phyloP scores from a whole-genome alignment of 2,888 invertebrate species.

The Limnephilus lunatus region DNA sequence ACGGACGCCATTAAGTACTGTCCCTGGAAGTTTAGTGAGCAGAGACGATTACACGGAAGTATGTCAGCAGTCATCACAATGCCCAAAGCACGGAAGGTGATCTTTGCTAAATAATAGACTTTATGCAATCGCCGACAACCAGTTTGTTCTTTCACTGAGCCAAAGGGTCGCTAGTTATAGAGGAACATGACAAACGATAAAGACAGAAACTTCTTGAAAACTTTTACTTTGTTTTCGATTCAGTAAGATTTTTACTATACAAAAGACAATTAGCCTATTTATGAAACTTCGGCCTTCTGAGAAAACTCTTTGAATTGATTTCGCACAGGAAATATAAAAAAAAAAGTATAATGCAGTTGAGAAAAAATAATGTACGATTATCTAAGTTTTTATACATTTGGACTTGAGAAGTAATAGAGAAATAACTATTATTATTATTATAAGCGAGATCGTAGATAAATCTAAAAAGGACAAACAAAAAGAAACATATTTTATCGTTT shows the following conservation, averaged over 20 bases:
- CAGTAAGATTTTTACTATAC: too few relatives aligned
- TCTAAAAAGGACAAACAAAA: not conserved
- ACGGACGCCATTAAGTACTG: conserved; percentile 14
- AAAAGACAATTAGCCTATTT: too few relatives aligned
- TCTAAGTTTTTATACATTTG: too few relatives aligned
- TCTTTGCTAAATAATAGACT: conserved; percentile 25
- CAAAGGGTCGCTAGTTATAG: not conserved
- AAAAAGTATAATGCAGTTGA: too few relatives aligned
- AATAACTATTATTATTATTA: not conserved
- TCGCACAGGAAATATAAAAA: too few relatives aligned
- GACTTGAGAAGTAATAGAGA: too few relatives aligned
- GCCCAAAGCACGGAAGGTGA: conserved; percentile 15
- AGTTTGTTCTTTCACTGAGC: not conserved
- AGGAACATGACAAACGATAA: not conserved
- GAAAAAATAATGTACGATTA: too few relatives aligned
- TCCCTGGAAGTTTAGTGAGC: conserved; percentile 23
- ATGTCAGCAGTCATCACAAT: not conserved
- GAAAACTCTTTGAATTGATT: too few relatives aligned
- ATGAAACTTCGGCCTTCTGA: too few relatives aligned
- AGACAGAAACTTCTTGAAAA: not conserved
- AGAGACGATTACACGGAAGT: conserved; percentile 9
- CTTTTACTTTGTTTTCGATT: not conserved
- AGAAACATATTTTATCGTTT: not conserved
- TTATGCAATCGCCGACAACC: conserved; percentile 16
- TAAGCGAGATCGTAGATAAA: not conserved